Base-by-base conservation (phyloP, 2,797 vertebrate genomes). In the Sebastes dallii region DNA sequence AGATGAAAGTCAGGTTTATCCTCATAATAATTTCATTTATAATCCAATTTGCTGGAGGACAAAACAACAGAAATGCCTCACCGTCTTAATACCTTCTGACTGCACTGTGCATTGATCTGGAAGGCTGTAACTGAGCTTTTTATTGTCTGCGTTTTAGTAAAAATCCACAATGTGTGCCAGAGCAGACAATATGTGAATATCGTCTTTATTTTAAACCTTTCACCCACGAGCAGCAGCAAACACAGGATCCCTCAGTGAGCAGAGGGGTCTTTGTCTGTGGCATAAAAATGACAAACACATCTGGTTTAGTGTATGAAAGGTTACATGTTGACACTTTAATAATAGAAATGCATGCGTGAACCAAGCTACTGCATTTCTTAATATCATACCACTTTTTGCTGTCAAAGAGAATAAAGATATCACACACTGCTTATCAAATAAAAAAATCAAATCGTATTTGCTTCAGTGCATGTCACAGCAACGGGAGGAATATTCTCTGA, bases 241-340 rank as follows among this genome's bases (percentile, higher is more conserved):
- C 60, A 54, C 6, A 42, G 22, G 29, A 60, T 78, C 50, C 61
- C 22, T 65, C 59, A 10, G 73, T 58, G 52, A 86, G 67, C 66
- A 71, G 75, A 82, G 52, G 62, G 24, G 30, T 83, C 59, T 85
- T 83, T 88, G 78, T 86, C 79, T 70, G 70, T 78, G 79, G 69
- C 73, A 76, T 72, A 74, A 76, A 81, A 88, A 86, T 80, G 80
- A 87, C 77, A 83, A 73, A 71, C 36, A 18, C 64, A 36, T 84
- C 77, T 88, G 66, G 14, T 77, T 83, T 74, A 72, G 27, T 83
- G 72, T 70, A 39, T 83, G 34, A 87, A 90, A 90, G 85, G 80
- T 85, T 89, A 84, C 67, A 71, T 70, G 72, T 71, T 88, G 84
- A 85, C 77, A 82, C 62, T 83, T 89, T 77, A 79, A 86, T 65